A percentile compares a stretch with the other conserved stretches of the same genome.
These are phyloP conservation scores for Knipowitschia caucasica DNA, from an alignment of 2,797 vertebrate genomes.

Conservation along the genomic window DNA sequence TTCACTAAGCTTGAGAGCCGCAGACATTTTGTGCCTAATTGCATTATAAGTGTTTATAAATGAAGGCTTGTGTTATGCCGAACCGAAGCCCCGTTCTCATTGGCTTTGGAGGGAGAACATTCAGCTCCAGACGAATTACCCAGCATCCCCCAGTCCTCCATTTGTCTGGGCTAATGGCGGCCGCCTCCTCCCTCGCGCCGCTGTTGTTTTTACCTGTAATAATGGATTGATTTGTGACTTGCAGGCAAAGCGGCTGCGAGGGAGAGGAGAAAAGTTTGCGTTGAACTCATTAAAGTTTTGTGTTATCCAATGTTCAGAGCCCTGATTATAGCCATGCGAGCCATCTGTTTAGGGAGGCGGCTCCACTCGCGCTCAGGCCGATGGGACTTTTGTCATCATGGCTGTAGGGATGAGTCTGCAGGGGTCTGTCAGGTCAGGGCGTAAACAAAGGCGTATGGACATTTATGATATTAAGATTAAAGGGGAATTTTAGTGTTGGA, in stretches of 20 bases:
- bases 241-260: slow-evolving; percentile 54
- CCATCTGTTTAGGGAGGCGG: slow-evolving; percentile 76
- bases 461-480: too few species aligned
- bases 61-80: slow-evolving; percentile 13
- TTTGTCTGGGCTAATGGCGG: slow-evolving; percentile 70
- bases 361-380: slow-evolving; percentile 61
- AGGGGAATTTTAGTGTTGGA: too few species aligned
- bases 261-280: slow-evolving; percentile 66
- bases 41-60: slow-evolving; percentile 13
- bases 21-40: slow-evolving; percentile 4
- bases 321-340: slow-evolving; percentile 68
- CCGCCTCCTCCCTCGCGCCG: slow-evolving; percentile 52
- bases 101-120: slow-evolving; percentile 36
- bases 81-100: slow-evolving; percentile 21
- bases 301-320: slow-evolving; percentile 72
- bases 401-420: too few species aligned
- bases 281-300: slow-evolving; percentile 80
- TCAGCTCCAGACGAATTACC: slow-evolving; percentile 52
- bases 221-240: slow-evolving; percentile 69
- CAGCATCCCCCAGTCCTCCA: slow-evolving; percentile 46
- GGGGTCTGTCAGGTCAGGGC: background rate
- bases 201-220: slow-evolving; percentile 71
- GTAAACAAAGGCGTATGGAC: background rate
- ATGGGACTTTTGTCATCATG: slow-evolving; percentile 67
- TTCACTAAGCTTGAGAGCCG: background rate